Conservation (phyloP, 2,888 invertebrate genomes). For the Tetanocera ferruginea region DNA sequence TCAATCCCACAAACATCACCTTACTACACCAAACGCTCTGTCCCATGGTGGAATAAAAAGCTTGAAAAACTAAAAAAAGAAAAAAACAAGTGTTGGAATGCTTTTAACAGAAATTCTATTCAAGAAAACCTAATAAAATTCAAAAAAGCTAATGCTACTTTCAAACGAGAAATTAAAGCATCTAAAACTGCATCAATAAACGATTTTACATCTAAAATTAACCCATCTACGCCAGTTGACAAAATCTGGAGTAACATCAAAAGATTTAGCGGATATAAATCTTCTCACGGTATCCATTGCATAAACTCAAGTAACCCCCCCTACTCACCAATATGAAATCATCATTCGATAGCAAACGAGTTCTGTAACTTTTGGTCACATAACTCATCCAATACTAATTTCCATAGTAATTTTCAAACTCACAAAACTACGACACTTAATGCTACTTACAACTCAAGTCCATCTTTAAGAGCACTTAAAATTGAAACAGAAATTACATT, state of each 20-base stretch:
- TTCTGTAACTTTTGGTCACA: constrained; percentile 22
- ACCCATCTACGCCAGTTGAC: constrained; percentile 21
- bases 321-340: background rate
- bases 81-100: constrained; percentile 28
- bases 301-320: background rate
- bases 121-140: constrained; percentile 26
- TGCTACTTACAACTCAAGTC: no score
- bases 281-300: constrained; percentile 21
- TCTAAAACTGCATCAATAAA: constrained; percentile 16
- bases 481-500: no score
- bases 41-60: no score
- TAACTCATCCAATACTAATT: background rate
- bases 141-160: constrained; percentile 29
- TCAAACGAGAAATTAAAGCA: constrained; percentile 33
- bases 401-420: background rate
- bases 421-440: background rate
- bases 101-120: constrained; percentile 24
- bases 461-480: no score
- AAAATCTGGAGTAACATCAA: constrained; percentile 37
- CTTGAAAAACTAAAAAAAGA: constrained; percentile 13
- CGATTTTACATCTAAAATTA: constrained; percentile 28
- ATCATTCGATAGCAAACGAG: constrained; percentile 39
- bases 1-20: no score
- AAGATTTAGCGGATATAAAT: constrained; percentile 24
- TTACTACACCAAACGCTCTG: no score